Conservation (phyloP, 2,888 invertebrate genomes). For the Sphaeridia pumilis region DNA sequence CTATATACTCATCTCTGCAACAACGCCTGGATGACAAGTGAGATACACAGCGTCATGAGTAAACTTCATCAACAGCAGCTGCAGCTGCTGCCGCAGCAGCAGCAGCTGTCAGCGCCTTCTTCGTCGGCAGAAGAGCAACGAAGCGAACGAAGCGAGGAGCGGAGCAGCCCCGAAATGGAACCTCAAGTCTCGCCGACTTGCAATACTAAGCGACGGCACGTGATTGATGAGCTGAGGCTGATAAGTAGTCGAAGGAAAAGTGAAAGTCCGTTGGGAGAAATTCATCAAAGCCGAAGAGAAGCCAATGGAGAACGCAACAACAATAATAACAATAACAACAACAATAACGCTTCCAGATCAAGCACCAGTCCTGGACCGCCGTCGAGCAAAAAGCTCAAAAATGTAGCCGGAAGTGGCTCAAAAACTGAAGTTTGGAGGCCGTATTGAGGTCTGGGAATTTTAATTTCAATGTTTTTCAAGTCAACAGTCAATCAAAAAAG, state of each 20-base stretch:
- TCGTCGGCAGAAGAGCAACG: not conserved
- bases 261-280: conserved; percentile 22
- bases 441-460: too few relatives aligned
- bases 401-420: conserved; percentile 17
- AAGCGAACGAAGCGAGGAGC: not conserved
- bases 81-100: conserved; percentile 24
- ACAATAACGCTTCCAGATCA: too few relatives aligned
- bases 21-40: conserved; percentile 36
- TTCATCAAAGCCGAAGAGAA: not conserved
- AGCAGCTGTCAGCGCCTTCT: not conserved
- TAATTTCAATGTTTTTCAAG: too few relatives aligned
- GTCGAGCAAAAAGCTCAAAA: conserved; percentile 4
- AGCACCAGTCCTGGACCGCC: not conserved
- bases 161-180: not conserved
- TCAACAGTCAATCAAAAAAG: too few relatives aligned
- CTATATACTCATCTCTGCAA: conserved; percentile 35
- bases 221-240: conserved; percentile 35
- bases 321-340: conserved; percentile 6
- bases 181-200: not conserved
- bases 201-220: conserved; percentile 21
- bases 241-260: conserved; percentile 20
- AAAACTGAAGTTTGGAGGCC: conserved; percentile 33
- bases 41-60: conserved; percentile 34
- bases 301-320: conserved; percentile 13
- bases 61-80: conserved; percentile 34